Conservation (phyloP, 2,888 invertebrate species). For the Anodontia alba region DNA sequence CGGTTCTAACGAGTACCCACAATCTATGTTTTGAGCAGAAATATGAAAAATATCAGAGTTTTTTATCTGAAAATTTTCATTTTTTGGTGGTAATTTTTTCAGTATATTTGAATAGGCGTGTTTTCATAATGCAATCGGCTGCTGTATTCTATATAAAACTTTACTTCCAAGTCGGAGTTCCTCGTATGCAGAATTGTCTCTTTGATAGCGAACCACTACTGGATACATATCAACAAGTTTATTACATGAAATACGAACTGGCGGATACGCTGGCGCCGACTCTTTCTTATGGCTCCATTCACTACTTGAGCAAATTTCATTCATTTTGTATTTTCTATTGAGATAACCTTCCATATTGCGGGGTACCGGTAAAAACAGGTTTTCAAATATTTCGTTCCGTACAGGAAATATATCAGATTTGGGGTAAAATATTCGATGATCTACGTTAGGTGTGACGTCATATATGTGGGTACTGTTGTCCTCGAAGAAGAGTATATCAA, state of each 20-base stretch:
- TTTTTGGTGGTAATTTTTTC: no score
- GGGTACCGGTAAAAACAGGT: background rate
- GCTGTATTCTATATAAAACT: background rate
- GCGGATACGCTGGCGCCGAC: background rate
- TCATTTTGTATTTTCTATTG: background rate
- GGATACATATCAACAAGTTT: background rate
- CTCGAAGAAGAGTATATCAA: background rate
- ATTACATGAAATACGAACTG: background rate
- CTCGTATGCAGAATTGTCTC: background rate
- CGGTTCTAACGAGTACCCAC: no score
- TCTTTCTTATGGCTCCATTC: background rate
- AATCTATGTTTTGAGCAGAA: no score
- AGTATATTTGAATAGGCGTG: no score
- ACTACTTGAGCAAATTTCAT: background rate
- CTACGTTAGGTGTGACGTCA: background rate
- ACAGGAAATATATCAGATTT: background rate
- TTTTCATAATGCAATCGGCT: no score
- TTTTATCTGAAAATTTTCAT: no score
- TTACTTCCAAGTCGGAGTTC: background rate
- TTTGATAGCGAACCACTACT: background rate
- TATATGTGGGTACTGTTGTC: background rate
- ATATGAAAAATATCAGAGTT: no score
- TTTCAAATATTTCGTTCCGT: background rate
- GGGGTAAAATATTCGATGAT: background rate
- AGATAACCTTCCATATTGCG: background rate